Percentiles rank a stretch among this genome's conserved stretches.
Evolutionary conservation across 2,888 invertebrate genomes (phyloP).

Genomic region (Gymnocheta viridis): DNA sequence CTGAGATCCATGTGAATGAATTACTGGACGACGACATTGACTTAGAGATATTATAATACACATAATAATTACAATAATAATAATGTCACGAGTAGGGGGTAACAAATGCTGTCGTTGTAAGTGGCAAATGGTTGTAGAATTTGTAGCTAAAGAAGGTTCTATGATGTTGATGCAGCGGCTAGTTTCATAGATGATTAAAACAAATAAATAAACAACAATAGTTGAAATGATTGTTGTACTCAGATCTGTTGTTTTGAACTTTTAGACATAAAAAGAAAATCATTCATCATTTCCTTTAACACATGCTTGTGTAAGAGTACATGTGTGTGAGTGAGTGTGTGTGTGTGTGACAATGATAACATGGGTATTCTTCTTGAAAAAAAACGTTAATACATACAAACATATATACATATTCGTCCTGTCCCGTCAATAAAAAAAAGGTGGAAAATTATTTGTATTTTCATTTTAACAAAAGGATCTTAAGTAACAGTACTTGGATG

Average conservation of each 20-base stretch:
- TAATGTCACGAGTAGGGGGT: slow-evolving; percentile 46
- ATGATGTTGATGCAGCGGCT: slow-evolving; percentile 20
- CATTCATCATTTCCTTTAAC: slow-evolving; percentile 40
- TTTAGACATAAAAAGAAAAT: slow-evolving; percentile 23
- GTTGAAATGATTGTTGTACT: slow-evolving; percentile 3
- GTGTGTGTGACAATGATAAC: slow-evolving; percentile 4
- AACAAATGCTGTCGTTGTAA: slow-evolving; percentile 28
- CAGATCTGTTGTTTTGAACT: slow-evolving; percentile 31
- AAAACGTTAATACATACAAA: neutral
- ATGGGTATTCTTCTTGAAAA: slow-evolving; percentile 17
- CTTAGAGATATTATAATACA: slow-evolving; percentile 27
- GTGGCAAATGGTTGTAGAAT: too few relatives aligned
- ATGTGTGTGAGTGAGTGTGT: neutral
- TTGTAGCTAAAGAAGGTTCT: neutral
- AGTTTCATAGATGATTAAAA: slow-evolving; percentile 32
- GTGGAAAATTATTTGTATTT: slow-evolving; percentile 60
- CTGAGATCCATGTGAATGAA: neutral
- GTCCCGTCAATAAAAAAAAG: slow-evolving; percentile 53
- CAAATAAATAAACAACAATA: slow-evolving; percentile 44
- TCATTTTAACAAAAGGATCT: slow-evolving; percentile 63
- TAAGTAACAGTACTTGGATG: slow-evolving; percentile 75
- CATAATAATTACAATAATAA: slow-evolving; percentile 24
- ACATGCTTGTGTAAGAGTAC: neutral
- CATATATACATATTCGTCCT: neutral
- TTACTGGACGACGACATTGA: slow-evolving; percentile 19